Conservation (phyloP, 1,140 invertebrate species). For the Pararge aegeria region DNA sequence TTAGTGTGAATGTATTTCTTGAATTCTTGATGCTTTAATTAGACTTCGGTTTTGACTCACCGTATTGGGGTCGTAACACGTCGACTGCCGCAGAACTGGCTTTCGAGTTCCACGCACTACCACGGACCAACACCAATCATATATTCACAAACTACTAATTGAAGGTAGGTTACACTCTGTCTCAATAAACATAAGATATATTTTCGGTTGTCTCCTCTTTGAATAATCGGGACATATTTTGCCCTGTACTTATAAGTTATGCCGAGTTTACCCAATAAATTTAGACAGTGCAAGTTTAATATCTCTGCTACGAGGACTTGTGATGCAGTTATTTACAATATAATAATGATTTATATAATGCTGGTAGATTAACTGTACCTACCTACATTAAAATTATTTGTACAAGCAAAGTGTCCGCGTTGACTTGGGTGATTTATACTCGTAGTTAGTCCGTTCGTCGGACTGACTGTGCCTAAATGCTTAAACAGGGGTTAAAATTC, state of each 20-base stretch:
- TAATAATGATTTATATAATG: not conserved
- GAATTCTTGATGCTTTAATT: conserved; percentile 24
- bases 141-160: conserved; percentile 16
- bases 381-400: too few species aligned
- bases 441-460: too few species aligned
- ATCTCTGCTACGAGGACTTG: conserved; percentile 3
- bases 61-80: conserved; percentile 32
- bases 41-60: conserved; percentile 23
- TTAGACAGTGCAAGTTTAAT: conserved; percentile 18
- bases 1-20: not conserved
- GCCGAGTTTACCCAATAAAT: conserved; percentile 22
- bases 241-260: conserved; percentile 19
- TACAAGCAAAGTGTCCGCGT: too few species aligned
- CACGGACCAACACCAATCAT: conserved; percentile 23
- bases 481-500: too few species aligned
- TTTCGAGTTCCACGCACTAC: conserved; percentile 34
- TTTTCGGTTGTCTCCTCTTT: conserved; percentile 13
- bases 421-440: too few species aligned
- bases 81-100: conserved; percentile 34
- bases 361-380: not conserved
- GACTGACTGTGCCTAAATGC: too few species aligned
- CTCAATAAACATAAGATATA: not conserved
- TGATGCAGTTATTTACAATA: conserved; percentile 10
- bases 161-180: conserved; percentile 9
- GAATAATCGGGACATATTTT: conserved; percentile 24